phyloP scores from a whole-genome alignment of 1,140 invertebrate species.

The Bombus pyrosoma region DNA sequence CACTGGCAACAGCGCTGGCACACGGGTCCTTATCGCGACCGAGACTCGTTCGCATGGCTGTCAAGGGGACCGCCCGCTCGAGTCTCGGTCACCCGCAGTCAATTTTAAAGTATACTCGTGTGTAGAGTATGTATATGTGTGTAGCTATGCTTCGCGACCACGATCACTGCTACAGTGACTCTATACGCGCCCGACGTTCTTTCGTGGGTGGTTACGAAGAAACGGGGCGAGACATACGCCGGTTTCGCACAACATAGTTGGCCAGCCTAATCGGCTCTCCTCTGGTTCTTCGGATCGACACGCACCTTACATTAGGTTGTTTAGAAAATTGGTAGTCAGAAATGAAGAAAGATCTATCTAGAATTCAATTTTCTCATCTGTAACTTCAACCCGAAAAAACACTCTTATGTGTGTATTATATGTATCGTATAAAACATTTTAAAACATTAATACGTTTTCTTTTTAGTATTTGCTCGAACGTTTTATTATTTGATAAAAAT shows the following conservation, averaged over 20 bases:
- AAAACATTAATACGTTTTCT: background rate
- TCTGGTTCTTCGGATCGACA: constrained; percentile 30
- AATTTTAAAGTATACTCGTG: constrained; percentile 64
- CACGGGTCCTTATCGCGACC: constrained; percentile 70
- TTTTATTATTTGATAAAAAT: background rate
- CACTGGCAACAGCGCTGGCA: constrained; percentile 71
- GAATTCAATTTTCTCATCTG: background rate
- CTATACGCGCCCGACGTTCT: constrained; percentile 40
- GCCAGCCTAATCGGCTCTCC: constrained; percentile 13
- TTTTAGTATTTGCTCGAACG: background rate
- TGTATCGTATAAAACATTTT: background rate
- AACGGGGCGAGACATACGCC: constrained; percentile 50
- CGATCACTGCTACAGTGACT: background rate
- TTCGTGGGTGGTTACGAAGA: constrained; percentile 57
- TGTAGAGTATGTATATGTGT: constrained; percentile 4
- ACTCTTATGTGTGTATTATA: too few relatives aligned
- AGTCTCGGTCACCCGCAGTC: constrained; percentile 66
- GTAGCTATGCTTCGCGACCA: background rate
- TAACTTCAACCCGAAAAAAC: background rate
- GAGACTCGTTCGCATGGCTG: constrained; percentile 74
- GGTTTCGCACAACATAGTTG: constrained; percentile 43
- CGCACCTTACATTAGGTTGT: constrained; percentile 15
- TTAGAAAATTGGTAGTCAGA: background rate
- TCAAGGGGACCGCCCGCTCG: constrained; percentile 70
- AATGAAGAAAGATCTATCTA: background rate